Evolutionary conservation across 2,113 vertebrate species (phyloP).

Genomic region (Martes martes): DNA sequence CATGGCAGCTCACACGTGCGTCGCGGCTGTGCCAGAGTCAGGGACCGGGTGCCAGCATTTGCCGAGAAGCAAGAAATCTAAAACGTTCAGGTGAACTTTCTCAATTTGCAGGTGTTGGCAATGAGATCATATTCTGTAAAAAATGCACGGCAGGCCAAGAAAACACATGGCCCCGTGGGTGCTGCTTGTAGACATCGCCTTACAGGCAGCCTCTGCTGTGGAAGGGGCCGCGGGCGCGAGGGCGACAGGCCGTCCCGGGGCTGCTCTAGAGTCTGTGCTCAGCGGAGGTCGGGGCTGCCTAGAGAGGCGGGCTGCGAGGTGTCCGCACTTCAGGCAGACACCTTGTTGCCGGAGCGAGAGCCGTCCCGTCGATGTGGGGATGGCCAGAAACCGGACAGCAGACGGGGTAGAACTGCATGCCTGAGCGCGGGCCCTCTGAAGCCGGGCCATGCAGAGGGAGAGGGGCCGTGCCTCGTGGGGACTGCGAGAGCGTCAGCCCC

Average conservation of each 20-base stretch:
- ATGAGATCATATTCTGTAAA: background rate
- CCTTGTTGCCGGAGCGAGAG: fast-evolving
- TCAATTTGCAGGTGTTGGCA: background rate
- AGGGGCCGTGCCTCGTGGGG: background rate
- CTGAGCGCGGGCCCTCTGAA: fast-evolving
- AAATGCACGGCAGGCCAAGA: background rate
- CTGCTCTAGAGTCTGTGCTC: too few relatives aligned
- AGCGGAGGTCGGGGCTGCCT: background rate
- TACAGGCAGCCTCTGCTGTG: background rate
- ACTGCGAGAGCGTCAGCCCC: background rate
- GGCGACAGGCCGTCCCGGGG: background rate
- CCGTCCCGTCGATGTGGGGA: background rate
- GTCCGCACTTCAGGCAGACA: background rate
- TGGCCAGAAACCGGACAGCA: too few relatives aligned
- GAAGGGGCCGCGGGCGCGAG: background rate
- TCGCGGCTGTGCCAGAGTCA: background rate
- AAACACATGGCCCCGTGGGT: background rate
- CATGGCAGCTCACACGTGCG: too few relatives aligned
- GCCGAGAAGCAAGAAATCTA: background rate
- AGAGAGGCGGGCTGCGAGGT: background rate
- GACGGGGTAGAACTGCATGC: fast-evolving
- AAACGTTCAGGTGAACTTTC: background rate
- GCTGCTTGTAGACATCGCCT: background rate
- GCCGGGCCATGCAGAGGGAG: too few relatives aligned
- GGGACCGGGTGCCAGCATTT: background rate